Evolutionary conservation across 2,888 invertebrate genomes (phyloP), one percentile per base, ranked within the genome.

Genomic region (Congeria kusceri): DNA sequence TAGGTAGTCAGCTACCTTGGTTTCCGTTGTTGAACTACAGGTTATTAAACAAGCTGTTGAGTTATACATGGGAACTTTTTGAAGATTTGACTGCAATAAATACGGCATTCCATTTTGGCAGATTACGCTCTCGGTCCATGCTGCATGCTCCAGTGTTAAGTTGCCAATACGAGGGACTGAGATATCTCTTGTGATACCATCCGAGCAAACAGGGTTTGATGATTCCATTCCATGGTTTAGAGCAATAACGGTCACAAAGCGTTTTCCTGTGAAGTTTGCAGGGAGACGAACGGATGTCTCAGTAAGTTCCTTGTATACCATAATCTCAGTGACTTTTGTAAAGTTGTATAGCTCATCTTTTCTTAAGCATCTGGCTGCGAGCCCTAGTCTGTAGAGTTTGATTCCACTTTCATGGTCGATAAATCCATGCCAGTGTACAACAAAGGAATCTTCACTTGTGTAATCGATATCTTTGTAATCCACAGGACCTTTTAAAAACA

Each of bases 321-420:
- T 25, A 18, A 61, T 47, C 20, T 49, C 47, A 1, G 59, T 15
- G n/a, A 49, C 39, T n/a, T 18, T 9, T 13, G 59, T 28, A 27
- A 59, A 46, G 28, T 69, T 61, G 47, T 61, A 61, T 18, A 69
- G 61, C 23, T 69, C 69, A 4, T 27, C 9, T 29, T 29, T 29
- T 7, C 44, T 47, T 13, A 69, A 28, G 28, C 69, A 69, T 29
- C 69, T 58, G 23, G 18, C 20, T 11, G 83, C 66, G 15, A 85
- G n/a, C 0, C 71, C 86, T 0, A 85, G 47, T 47, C 73, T 68
- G 61, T 85, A 87, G 5, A 72, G 47, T n/a, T 69, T 71, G 18
- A 87, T 84, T 7, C 85, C 86, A 74, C 86, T 86, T 63, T 87
- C 87, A 25, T 87, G 86, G 32, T 87, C 87, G 25, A 86, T 76